Conservation (phyloP, 35 echinoderm and acorn worm species). For the Amphiura filiformis region DNA sequence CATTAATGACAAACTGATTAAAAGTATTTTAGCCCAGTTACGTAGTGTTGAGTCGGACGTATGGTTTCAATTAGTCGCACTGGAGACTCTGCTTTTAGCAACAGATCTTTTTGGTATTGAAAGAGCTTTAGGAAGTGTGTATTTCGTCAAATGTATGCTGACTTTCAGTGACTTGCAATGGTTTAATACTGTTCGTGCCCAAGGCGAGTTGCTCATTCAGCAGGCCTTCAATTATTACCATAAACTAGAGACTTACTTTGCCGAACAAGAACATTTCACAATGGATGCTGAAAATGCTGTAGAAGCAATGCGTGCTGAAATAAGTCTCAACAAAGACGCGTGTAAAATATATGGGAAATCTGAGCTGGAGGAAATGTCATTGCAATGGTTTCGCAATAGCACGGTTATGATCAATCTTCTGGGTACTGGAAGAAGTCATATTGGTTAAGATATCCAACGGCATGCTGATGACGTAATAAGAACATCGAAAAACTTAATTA, state of each 20-base stretch:
- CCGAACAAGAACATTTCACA: background rate
- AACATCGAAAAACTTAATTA: background rate
- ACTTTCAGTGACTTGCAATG: conserved; percentile 6
- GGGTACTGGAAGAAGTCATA: background rate
- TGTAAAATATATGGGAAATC: conserved; percentile 15
- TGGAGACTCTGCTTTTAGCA: conserved; percentile 35
- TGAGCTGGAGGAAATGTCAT: background rate
- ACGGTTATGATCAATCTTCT: conserved; percentile 25
- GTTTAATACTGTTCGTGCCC: conserved; percentile 32
- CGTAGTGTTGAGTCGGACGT: background rate
- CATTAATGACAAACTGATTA: conserved; percentile 21
- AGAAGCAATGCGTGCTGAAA: conserved; percentile 17
- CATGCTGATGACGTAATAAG: background rate
- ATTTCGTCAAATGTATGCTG: conserved; percentile 25
- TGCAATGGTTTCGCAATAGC: conserved; percentile 42
- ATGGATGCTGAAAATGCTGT: background rate
- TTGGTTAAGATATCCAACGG: background rate
- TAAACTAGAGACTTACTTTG: background rate
- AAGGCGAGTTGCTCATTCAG: background rate
- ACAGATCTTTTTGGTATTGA: conserved; percentile 46
- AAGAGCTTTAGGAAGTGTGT: conserved; percentile 34
- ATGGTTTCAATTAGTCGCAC: conserved; percentile 18
- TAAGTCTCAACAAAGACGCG: background rate
- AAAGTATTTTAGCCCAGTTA: background rate
- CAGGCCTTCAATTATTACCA: conserved; percentile 19